Base-by-base conservation (phyloP, 2,113 vertebrate genomes). In the Ceyx melanurus region DNA sequence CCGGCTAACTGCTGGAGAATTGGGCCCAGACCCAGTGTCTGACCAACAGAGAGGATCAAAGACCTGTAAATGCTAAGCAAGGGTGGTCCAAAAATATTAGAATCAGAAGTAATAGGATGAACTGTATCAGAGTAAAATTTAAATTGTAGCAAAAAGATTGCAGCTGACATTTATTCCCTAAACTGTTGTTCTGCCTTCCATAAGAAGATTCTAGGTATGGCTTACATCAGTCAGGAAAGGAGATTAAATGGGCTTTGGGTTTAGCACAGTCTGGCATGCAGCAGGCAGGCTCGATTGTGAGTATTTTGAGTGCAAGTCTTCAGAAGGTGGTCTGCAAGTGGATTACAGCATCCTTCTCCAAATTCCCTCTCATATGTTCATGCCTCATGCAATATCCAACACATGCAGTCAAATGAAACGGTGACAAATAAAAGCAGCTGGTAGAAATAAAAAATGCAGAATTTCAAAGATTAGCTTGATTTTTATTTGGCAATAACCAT, bases 381-480 rank as follows among this genome's bases (percentile, higher is more conserved):
- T 17, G 78, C 54, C 54, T 94, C 67, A 50, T 62, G 67, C 82
- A 95, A 83, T 89, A 89, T 93, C 88, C 88, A 92, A 94, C 92
- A 94, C 60, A 82, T 82, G 90, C 60, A 80, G 25, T 58, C 85
- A 89, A 60, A 91, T n/a, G 67, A 92, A 95, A 92, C 58, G 75
- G 75, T 0, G 25, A 91, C 60, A 92, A 95, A 88, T 91, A 82
- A 94, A 89, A 96, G 64, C 93, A 94, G 85, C 92, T 94, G 85
- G 67, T 58, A 94, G 88, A 82, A 91, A 95, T 70, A 50, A 91
- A 95, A 94, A 82, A 87, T 31, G 19, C 82, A 86, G 79, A 18
- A 86, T 95, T 95, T 95, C 93, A 91, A 96, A 96, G 94, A 85
- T 88, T 86, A 56, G 85, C 64, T 57, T 82, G 90, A 95, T 77